A percentile compares a stretch with the other conserved stretches of the same genome.
Evolutionary conservation across 1,140 invertebrate species (phyloP).

Genomic region (Sinella curviseta): DNA sequence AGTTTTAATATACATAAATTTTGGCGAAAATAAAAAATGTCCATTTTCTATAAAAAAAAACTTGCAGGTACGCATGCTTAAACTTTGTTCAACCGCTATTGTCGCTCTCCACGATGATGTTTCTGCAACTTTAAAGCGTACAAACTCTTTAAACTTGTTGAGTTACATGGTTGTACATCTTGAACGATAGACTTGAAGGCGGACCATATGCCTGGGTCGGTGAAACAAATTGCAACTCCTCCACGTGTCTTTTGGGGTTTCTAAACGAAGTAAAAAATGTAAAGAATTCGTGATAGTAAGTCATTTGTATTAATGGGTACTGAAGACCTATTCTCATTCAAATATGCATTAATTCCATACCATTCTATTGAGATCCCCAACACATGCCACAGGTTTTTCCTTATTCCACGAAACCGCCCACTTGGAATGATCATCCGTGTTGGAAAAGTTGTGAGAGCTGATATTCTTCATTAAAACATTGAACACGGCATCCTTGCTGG

Average conservation of each 20-base stretch:
- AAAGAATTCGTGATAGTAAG: slow-evolving; percentile 88
- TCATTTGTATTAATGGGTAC: slow-evolving; percentile 65
- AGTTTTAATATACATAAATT: slow-evolving; percentile 16
- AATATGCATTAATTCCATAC: too few species aligned
- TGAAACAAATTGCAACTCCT: slow-evolving; percentile 31
- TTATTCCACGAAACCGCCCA: slow-evolving; percentile 73
- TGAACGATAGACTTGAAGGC: slow-evolving; percentile 28
- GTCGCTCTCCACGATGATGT: too few species aligned
- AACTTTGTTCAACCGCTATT: too few species aligned
- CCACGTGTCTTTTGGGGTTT: slow-evolving; percentile 40
- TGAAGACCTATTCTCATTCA: too few species aligned
- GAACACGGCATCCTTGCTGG: slow-evolving; percentile 8
- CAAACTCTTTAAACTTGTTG: background rate
- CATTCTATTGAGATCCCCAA: slow-evolving; percentile 90
- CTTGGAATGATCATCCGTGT: slow-evolving; percentile 83
- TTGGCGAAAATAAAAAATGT: background rate
- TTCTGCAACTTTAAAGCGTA: too few species aligned
- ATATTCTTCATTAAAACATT: slow-evolving; percentile 31
- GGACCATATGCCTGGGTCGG: slow-evolving; percentile 4
- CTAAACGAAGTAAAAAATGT: slow-evolving; percentile 40
- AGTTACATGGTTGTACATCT: slow-evolving; percentile 19
- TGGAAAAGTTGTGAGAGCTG: slow-evolving; percentile 63
- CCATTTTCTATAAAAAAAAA: background rate
- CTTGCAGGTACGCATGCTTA: too few species aligned
- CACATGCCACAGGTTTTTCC: slow-evolving; percentile 72